phyloP scores from a whole-genome alignment of 92 coral and sea anemone species.

The Phenganax stokvisi region DNA sequence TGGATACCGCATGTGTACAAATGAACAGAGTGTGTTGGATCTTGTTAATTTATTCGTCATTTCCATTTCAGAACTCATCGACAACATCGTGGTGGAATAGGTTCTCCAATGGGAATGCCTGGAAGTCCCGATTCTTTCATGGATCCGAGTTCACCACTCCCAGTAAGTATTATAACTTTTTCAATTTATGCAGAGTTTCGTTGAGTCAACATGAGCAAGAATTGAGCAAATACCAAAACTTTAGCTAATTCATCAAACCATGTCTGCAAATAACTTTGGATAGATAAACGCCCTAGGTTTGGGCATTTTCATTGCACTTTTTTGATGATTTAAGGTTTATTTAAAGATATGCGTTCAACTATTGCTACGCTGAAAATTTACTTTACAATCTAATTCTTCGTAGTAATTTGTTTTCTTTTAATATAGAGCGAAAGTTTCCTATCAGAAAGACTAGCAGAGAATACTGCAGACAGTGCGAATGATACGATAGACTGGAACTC shows the following conservation, averaged over 20 bases:
- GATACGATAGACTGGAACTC: constrained; percentile 12
- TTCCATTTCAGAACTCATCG: constrained; percentile 8
- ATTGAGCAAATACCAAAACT: no score
- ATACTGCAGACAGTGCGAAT: neutral
- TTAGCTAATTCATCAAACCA: no score
- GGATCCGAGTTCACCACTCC: constrained; percentile 27
- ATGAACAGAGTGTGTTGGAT: neutral
- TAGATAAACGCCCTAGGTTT: no score
- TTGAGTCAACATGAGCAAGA: no score
- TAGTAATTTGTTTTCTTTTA: constrained; percentile 37
- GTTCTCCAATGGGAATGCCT: constrained; percentile 25
- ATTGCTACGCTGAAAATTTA: neutral
- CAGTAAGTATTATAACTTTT: constrained; percentile 44
- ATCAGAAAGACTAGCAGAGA: constrained; percentile 11
- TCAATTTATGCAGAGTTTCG: constrained; percentile 4
- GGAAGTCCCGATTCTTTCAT: constrained; percentile 31
- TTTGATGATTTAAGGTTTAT: neutral
- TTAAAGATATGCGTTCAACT: neutral
- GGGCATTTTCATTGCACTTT: neutral
- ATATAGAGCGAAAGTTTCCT: constrained; percentile 20
- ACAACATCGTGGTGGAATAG: constrained; percentile 22
- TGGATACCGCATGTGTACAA: no score
- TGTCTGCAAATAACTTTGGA: no score
- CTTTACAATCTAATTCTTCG: constrained; percentile 28
- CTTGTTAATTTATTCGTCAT: neutral